Evolutionary conservation across 2,888 invertebrate genomes (phyloP), one percentile per base, ranked within the genome.

Genomic region (Spilarctia lutea): DNA sequence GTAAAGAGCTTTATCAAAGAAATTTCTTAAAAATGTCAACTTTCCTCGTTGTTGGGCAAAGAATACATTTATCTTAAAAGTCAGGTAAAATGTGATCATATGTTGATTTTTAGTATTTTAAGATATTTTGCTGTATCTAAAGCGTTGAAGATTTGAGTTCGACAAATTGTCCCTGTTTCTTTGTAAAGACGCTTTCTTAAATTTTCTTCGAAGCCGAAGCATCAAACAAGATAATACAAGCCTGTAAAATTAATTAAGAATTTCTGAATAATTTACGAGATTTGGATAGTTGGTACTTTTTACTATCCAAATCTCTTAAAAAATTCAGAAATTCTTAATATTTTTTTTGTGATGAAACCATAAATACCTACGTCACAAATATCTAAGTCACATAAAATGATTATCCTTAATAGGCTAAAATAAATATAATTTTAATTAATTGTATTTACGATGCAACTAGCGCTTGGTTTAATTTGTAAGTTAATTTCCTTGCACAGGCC

Each of bases 391-490:
- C 33, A 18, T 11, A 30, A 56, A 18, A 6, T 39, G 35, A 18
- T 60, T n/a, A 6, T 20, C 13, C 0, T 33, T 42, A 56, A 1
- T n/a, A 13, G 1, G 4, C 3, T n/a, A 2, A 52, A 56, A 68
- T 33, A 24, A 52, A 16, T 27, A 56, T 33, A 66, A 71, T 33
- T 33, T 4, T 18, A 20, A 11, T 27, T 71, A 63, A 71, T 71
- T 33, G 63, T 60, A 45, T 71, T 71, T 71, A 63, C 60, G n/a
- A 42, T 68, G 63, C 35, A 42, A 35, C 33, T 75, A 73, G 76
- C 75, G 71, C 76, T 80, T 77, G 77, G 79, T 80, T 76, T 80
- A 81, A 88, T 86, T 89, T 87, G 80, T 86, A 89, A 85, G 84
- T 82, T 83, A 90, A 89, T 87, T 88, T 87, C 77, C 80, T 81